Conservation (phyloP, 2,113 vertebrate genomes). For the Gobio gobio region DNA sequence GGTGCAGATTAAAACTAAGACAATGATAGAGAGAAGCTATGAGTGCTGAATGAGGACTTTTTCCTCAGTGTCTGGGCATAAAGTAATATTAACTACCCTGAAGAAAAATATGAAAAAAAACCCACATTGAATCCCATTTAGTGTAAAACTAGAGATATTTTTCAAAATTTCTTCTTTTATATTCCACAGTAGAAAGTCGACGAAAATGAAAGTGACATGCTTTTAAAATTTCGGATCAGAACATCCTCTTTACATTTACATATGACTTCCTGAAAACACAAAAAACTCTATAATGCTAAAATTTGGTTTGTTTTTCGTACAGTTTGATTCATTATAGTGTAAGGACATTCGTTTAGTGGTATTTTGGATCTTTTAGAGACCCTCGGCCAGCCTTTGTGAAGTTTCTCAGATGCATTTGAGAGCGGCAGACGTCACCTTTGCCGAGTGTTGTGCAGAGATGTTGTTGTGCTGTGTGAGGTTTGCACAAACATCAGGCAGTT, state of each 20-base stretch:
- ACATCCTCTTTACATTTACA: neutral
- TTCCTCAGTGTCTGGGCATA: neutral
- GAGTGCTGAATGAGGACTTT: neutral
- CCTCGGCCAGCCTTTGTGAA: constrained; percentile 58
- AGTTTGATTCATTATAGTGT: neutral
- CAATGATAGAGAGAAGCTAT: neutral
- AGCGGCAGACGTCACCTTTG: constrained; percentile 25
- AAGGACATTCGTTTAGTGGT: neutral
- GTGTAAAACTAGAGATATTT: no score
- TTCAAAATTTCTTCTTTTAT: no score
- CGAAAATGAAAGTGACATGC: neutral
- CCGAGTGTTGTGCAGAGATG: constrained; percentile 7
- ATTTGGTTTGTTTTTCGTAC: neutral
- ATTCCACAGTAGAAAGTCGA: no score
- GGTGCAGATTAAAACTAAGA: neutral
- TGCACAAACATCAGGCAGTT: constrained; percentile 51
- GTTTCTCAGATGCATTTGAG: constrained; percentile 53
- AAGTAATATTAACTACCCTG: neutral
- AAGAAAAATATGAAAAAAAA: no score
- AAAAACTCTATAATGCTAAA: neutral
- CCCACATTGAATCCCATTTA: neutral
- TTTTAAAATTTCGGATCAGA: neutral
- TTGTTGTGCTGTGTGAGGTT: constrained; percentile 57
- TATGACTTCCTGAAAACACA: neutral
- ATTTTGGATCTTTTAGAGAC: constrained; percentile 2